phyloP scores from a whole-genome alignment of 2,113 vertebrate genomes.

The Haplochromis burtoni region DNA sequence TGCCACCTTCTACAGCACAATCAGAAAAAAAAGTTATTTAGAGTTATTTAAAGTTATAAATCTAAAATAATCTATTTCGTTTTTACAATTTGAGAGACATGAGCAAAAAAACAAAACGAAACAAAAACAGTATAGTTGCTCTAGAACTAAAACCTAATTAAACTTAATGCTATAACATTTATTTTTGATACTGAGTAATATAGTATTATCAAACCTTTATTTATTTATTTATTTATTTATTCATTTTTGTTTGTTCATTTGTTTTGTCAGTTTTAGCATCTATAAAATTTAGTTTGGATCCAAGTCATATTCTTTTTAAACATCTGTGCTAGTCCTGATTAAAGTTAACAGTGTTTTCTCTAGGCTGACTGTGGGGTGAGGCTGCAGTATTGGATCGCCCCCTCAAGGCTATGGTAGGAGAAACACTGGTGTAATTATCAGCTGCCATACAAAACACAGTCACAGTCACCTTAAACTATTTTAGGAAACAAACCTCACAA shows the following conservation, averaged over 20 bases:
- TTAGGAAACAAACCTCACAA: not conserved
- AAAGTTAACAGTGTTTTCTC: not conserved
- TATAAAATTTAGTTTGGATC: not conserved
- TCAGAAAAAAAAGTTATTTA: not conserved
- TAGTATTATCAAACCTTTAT: not conserved
- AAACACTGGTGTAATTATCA: not conserved
- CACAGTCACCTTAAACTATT: not conserved
- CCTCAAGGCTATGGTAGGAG: not conserved
- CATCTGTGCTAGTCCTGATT: not conserved
- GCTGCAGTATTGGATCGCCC: not conserved
- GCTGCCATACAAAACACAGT: not conserved
- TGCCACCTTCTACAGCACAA: not conserved
- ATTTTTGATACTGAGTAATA: not conserved
- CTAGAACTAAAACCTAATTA: not conserved
- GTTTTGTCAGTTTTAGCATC: not conserved
- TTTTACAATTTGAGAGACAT: not conserved
- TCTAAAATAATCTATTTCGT: not conserved
- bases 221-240: not conserved
- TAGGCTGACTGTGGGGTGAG: not conserved
- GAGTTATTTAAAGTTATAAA: not conserved
- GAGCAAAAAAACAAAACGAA: fast-evolving
- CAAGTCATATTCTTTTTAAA: not conserved
- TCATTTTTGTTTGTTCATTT: not conserved
- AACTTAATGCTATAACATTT: not conserved
- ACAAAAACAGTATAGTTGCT: not conserved